These are phyloP conservation scores for Platerodrilus igneus DNA, from an alignment of 2,888 invertebrate species.

Conservation along the genomic window DNA sequence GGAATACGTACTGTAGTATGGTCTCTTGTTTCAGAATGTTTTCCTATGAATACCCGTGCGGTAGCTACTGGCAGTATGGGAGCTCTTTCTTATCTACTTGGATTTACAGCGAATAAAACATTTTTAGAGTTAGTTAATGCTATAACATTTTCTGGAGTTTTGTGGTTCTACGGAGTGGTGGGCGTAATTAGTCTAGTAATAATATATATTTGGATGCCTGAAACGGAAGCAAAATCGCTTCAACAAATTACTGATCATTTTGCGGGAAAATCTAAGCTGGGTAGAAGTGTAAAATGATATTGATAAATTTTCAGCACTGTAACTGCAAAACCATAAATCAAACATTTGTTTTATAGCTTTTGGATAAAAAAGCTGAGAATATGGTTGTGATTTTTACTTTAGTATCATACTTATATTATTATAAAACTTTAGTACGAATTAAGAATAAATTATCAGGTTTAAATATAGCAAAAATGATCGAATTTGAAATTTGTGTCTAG, in stretches of 20 bases:
- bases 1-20: conserved; percentile 71
- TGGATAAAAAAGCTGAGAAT: too few species aligned
- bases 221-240: conserved; percentile 75
- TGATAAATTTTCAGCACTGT: too few species aligned
- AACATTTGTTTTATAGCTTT: too few species aligned
- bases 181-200: conserved; percentile 59
- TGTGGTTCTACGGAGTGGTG: conserved; percentile 63
- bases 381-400: too few species aligned
- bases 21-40: conserved; percentile 76
- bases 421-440: too few species aligned
- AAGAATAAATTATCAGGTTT: too few species aligned
- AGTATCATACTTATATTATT: too few species aligned
- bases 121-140: conserved; percentile 61
- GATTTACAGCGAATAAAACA: conserved; percentile 69
- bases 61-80: conserved; percentile 69
- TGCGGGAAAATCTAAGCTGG: conserved; percentile 53
- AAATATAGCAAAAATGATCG: too few species aligned
- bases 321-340: too few species aligned
- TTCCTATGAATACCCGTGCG: conserved; percentile 62
- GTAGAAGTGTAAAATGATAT: too few species aligned
- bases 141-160: conserved; percentile 66
- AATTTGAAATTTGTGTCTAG: too few species aligned
- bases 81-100: conserved; percentile 71
- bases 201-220: conserved; percentile 68
- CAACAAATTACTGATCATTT: conserved; percentile 68